Conservation (phyloP, 2,113 vertebrate genomes). For the Solea solea region DNA sequence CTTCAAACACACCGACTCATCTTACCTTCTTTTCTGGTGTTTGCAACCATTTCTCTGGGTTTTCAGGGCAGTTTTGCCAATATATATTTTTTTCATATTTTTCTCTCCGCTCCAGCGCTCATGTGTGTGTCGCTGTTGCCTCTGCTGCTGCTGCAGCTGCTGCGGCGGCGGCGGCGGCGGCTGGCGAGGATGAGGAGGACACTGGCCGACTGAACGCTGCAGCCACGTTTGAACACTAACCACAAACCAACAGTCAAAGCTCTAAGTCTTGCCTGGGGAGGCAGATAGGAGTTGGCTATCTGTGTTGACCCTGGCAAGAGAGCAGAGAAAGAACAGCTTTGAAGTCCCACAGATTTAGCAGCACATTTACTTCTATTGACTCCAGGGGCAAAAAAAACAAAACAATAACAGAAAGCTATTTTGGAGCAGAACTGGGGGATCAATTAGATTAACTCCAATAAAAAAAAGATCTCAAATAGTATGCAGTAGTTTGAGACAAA, state of each 20-base stretch:
- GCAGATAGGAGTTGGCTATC: conserved; percentile 79
- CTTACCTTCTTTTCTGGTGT: conserved; percentile 83
- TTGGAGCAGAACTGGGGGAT: conserved; percentile 24
- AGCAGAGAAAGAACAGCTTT: conserved; percentile 79
- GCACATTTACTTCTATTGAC: conserved; percentile 56
- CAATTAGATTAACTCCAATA: conserved; percentile 38
- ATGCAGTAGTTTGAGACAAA: conserved; percentile 6
- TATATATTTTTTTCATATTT: conserved; percentile 86
- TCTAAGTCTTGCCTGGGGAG: conserved; percentile 80
- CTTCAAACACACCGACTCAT: conserved; percentile 31
- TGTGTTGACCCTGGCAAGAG: conserved; percentile 82
- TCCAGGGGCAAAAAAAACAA: conserved; percentile 32
- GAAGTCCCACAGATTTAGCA: conserved; percentile 66
- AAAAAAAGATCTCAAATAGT: conserved; percentile 2
- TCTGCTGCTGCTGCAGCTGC: conserved; percentile 53
- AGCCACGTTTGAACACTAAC: conserved; percentile 74
- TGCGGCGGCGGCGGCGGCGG: conserved; percentile 24
- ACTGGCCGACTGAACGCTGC: conserved; percentile 54
- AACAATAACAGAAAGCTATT: conserved; percentile 49
- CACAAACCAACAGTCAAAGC: conserved; percentile 68
- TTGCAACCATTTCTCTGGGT: conserved; percentile 82
- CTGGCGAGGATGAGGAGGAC: background rate
- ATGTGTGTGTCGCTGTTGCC: conserved; percentile 65
- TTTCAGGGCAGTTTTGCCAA: conserved; percentile 83
- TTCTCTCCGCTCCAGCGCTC: conserved; percentile 65